These are phyloP conservation scores for Zoanthus solanderi DNA, from an alignment of 92 coral and sea anemone species.

Conservation along the genomic window DNA sequence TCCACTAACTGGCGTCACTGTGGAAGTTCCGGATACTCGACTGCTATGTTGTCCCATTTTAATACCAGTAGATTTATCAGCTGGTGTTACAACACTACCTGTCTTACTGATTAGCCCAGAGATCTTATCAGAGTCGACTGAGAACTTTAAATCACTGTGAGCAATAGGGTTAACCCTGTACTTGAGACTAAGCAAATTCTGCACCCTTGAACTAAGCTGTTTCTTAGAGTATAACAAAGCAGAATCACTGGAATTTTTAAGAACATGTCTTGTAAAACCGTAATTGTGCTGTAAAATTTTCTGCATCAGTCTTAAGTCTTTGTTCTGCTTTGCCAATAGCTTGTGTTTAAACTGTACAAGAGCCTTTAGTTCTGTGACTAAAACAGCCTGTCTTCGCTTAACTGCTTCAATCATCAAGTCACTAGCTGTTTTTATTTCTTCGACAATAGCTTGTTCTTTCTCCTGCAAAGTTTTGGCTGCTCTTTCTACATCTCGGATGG, in stretches of 20 bases:
- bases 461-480: slow-evolving; percentile 93
- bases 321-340: slow-evolving; percentile 91
- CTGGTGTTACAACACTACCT: slow-evolving; percentile 95
- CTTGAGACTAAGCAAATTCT: slow-evolving; percentile 90
- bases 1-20: slow-evolving; percentile 12
- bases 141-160: slow-evolving; percentile 94
- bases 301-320: slow-evolving; percentile 93
- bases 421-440: slow-evolving; percentile 82
- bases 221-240: slow-evolving; percentile 88
- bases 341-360: slow-evolving; percentile 94
- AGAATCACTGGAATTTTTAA: slow-evolving; percentile 87
- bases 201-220: slow-evolving; percentile 97
- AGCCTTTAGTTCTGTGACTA: slow-evolving; percentile 89
- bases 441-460: slow-evolving; percentile 78
- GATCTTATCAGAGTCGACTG: slow-evolving; percentile 89
- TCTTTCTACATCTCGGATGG: slow-evolving; percentile 94
- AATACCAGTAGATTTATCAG: slow-evolving; percentile 64
- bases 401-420: slow-evolving; percentile 91
- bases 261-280: slow-evolving; percentile 93
- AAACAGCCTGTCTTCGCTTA: slow-evolving; percentile 85
- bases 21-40: slow-evolving; percentile 28
- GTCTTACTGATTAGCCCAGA: slow-evolving; percentile 79
- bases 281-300: slow-evolving; percentile 94
- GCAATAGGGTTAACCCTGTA: slow-evolving; percentile 96
- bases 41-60: slow-evolving; percentile 44